Evolutionary conservation across 2,888 invertebrate species (phyloP).

Genomic region (Harpagoxenus sublaevis): DNA sequence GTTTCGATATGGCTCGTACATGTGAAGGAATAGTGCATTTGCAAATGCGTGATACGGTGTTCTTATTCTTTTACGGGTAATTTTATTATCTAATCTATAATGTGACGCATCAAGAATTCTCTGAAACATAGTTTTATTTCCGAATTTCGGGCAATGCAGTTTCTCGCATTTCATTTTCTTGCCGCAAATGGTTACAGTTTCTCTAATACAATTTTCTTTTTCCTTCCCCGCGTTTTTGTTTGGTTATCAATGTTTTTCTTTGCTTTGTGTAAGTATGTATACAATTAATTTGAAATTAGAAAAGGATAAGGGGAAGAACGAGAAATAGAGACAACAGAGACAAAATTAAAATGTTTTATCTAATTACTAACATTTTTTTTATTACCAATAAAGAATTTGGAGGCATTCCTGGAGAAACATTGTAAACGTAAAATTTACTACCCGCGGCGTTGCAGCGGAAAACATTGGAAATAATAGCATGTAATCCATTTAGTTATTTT

Average conservation of each 20-base stretch:
- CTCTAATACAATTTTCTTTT: not conserved
- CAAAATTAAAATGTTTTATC: not conserved
- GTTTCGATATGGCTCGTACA: not conserved
- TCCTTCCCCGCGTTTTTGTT: not conserved
- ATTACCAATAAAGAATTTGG: not conserved
- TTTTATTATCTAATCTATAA: conserved; percentile 5
- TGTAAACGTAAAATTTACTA: not conserved
- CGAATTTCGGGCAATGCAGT: not conserved
- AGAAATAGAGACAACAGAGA: not conserved
- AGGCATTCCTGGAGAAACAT: not conserved
- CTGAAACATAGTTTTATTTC: not conserved
- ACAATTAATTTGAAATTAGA: not conserved
- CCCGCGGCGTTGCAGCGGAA: not conserved
- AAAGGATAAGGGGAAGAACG: not conserved
- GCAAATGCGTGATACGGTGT: not conserved
- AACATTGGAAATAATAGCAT: not conserved
- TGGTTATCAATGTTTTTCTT: not conserved
- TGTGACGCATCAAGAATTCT: not conserved
- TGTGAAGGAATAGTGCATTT: not conserved
- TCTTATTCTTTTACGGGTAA: not conserved
- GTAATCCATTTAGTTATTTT: not conserved
- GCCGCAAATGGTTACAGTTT: not conserved
- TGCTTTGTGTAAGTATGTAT: not conserved
- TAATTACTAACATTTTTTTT: not conserved
- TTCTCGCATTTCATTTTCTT: not conserved